A percentile compares a stretch with the other conserved stretches of the same genome.
Evolutionary conservation across 2,888 invertebrate genomes (phyloP).

Genomic region (Tachina fera): DNA sequence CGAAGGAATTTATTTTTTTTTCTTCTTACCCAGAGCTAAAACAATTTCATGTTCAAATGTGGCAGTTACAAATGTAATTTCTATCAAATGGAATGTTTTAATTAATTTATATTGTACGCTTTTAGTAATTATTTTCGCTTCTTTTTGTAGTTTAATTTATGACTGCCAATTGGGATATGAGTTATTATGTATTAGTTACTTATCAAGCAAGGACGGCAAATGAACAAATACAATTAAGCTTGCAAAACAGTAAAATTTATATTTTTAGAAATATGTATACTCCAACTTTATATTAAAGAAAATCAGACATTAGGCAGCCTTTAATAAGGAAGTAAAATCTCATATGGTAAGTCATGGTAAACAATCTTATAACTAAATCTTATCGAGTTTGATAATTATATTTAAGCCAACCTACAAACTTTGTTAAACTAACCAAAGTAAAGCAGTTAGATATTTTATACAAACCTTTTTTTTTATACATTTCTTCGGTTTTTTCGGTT

Average conservation of each 20-base stretch:
- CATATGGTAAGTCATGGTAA: too few relatives aligned
- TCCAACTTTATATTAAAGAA: too few relatives aligned
- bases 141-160: constrained; percentile 25
- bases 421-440: too few relatives aligned
- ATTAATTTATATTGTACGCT: constrained; percentile 75
- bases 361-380: too few relatives aligned
- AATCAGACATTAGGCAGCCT: too few relatives aligned
- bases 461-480: too few relatives aligned
- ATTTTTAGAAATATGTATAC: too few relatives aligned
- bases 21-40: not conserved
- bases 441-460: too few relatives aligned
- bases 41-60: constrained; percentile 56
- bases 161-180: constrained; percentile 17
- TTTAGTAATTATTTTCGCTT: constrained; percentile 72
- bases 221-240: not conserved
- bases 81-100: constrained; percentile 75
- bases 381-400: too few relatives aligned
- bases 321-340: too few relatives aligned
- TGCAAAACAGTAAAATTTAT: not conserved
- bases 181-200: constrained; percentile 45
- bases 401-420: too few relatives aligned
- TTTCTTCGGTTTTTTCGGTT: too few relatives aligned
- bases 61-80: constrained; percentile 72
- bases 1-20: constrained; percentile 45
- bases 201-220: not conserved